Conservation (phyloP, 2,113 vertebrate species). For the Sylvilagus bachmani region DNA sequence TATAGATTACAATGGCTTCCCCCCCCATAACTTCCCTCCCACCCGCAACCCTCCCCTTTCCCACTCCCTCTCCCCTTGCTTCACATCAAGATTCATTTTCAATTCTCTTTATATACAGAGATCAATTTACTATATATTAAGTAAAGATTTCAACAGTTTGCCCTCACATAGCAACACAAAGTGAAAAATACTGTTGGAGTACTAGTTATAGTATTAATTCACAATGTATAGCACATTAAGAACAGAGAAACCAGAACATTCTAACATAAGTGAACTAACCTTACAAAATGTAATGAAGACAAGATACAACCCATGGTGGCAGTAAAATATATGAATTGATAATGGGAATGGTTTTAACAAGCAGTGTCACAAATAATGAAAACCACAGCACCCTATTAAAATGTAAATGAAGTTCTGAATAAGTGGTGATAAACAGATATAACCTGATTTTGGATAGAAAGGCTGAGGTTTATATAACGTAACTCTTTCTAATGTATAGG, state of each 20-base stretch:
- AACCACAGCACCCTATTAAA: neutral
- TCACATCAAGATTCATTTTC: too few relatives aligned
- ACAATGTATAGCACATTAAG: too few relatives aligned
- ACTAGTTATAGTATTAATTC: too few relatives aligned
- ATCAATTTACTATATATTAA: too few relatives aligned
- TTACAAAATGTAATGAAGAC: neutral
- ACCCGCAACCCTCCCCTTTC: too few relatives aligned
- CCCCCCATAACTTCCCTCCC: too few relatives aligned
- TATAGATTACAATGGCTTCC: too few relatives aligned
- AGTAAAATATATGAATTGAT: neutral
- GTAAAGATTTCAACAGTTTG: too few relatives aligned
- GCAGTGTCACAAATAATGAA: neutral
- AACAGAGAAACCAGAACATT: neutral
- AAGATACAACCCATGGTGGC: neutral
- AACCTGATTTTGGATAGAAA: neutral
- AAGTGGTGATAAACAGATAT: neutral
- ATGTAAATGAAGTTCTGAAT: constrained; percentile 29
- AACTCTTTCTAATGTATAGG: neutral
- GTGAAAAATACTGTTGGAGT: too few relatives aligned
- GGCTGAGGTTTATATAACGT: constrained; percentile 9
- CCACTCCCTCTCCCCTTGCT: too few relatives aligned
- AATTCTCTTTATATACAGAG: too few relatives aligned
- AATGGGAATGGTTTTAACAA: neutral
- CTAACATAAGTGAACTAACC: neutral
- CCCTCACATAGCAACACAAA: too few relatives aligned